Conservation (phyloP, 1,140 invertebrate genomes). For the Drosophila paulistorum region DNA sequence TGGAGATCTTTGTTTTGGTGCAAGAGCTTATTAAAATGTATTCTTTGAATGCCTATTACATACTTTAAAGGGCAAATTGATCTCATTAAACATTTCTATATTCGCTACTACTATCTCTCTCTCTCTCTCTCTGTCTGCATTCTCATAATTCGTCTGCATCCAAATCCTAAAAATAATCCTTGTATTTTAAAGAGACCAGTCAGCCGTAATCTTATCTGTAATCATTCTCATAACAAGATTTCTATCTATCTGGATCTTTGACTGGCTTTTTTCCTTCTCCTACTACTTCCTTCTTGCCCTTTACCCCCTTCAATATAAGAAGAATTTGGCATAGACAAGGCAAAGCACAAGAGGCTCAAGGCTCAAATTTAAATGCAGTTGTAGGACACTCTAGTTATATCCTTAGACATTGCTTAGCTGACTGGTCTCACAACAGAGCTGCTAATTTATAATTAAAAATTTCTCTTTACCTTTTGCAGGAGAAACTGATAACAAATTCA, state of each 20-base stretch:
- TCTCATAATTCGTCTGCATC: constrained; percentile 10
- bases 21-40: too few relatives aligned
- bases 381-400: constrained; percentile 12
- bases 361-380: constrained; percentile 2
- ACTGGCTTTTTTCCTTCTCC: constrained; percentile 14
- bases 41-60: too few relatives aligned
- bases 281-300: neutral
- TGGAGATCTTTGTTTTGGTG: too few relatives aligned
- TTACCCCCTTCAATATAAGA: constrained; percentile 4
- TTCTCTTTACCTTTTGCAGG: constrained; percentile 84
- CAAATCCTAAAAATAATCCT: constrained; percentile 19
- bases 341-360: constrained; percentile 4
- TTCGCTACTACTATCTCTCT: neutral
- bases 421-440: neutral
- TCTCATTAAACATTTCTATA: too few relatives aligned
- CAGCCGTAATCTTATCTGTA: constrained; percentile 39
- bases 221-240: neutral
- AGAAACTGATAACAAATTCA: constrained; percentile 90
- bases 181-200: constrained; percentile 65
- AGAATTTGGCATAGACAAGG: constrained; percentile 16
- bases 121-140: constrained; percentile 7
- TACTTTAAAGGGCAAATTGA: too few relatives aligned
- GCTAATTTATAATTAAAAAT: constrained; percentile 59
- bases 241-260: constrained; percentile 18
- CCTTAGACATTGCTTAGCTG: neutral